Conservation (phyloP, 1,140 invertebrate species). For the Bicyclus anynana region DNA sequence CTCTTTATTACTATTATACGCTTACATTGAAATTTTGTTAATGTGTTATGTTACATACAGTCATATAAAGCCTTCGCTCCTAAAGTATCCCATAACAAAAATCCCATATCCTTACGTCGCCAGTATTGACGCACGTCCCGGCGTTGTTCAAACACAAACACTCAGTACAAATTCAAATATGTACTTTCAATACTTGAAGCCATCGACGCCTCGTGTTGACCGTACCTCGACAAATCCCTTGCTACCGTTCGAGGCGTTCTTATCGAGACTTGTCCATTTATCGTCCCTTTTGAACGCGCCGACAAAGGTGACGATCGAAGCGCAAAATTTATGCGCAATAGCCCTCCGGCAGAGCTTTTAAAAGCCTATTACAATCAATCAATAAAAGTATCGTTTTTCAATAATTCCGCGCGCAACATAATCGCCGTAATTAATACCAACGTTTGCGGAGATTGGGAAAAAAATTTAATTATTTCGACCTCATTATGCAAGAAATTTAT, state of each 20-base stretch:
- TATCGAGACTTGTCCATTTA: constrained; percentile 61
- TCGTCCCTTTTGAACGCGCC: constrained; percentile 58
- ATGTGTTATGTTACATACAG: background rate
- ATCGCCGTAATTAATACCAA: constrained; percentile 17
- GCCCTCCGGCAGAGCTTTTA: constrained; percentile 29
- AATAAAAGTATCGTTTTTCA: no score
- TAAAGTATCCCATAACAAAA: constrained; percentile 19
- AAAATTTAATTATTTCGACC: constrained; percentile 16
- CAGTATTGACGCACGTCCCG: constrained; percentile 34
- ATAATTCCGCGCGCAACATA: constrained; percentile 2
- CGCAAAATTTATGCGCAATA: constrained; percentile 54
- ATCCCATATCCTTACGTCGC: constrained; percentile 21
- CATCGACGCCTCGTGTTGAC: constrained; percentile 50
- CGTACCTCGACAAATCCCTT: constrained; percentile 62
- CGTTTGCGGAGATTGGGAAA: constrained; percentile 13
- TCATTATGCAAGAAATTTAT: constrained; percentile 12
- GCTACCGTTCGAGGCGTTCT: constrained; percentile 59
- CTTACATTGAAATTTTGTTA: no score
- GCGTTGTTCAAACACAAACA: constrained; percentile 32
- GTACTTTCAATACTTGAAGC: constrained; percentile 44
- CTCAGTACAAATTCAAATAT: constrained; percentile 50
- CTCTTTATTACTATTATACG: no score
- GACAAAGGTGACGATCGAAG: constrained; percentile 65
- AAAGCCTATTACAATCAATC: constrained; percentile 44
- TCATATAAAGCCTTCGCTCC: constrained; percentile 13